A percentile compares a stretch with the other conserved stretches of the same genome.
Conservation (phyloP, 2,888 invertebrate species). For the Gibbula magus region DNA sequence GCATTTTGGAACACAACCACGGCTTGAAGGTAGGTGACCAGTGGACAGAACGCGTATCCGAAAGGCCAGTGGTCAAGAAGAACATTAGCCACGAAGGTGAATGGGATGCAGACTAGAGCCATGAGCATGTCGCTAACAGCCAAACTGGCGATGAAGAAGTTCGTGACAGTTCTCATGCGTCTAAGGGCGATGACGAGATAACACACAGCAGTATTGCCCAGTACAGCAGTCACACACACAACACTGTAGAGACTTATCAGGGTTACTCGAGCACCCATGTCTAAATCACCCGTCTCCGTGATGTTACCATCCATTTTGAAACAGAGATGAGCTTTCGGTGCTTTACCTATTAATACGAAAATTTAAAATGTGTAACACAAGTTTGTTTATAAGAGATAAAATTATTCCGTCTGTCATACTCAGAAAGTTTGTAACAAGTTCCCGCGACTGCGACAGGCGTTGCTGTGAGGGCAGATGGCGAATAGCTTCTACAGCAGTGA, state of each 20-base stretch:
- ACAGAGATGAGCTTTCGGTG: too few species aligned
- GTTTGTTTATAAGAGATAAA: too few species aligned
- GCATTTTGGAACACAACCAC: conserved; percentile 82
- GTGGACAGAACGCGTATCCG: conserved; percentile 85
- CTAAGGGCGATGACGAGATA: conserved; percentile 89
- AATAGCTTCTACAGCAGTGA: too few species aligned
- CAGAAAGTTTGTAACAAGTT: too few species aligned
- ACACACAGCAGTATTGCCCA: conserved; percentile 81
- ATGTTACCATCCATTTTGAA: too few species aligned
- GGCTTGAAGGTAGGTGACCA: conserved; percentile 83
- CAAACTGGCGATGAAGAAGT: conserved; percentile 78
- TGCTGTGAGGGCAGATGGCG: too few species aligned
- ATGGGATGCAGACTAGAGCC: conserved; percentile 74
- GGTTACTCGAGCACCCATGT: background rate
- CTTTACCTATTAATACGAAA: too few species aligned
- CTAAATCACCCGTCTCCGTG: background rate
- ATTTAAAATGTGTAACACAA: too few species aligned
- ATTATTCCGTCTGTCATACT: too few species aligned
- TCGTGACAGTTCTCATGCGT: conserved; percentile 92
- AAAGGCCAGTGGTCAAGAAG: conserved; percentile 91
- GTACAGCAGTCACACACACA: conserved; percentile 55
- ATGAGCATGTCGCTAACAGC: conserved; percentile 74
- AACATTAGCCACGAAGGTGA: conserved; percentile 83
- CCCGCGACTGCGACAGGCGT: too few species aligned
- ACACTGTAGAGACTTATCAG: conserved; percentile 31